These are phyloP conservation scores for Clusia tigrina DNA, from an alignment of 2,888 invertebrate genomes.

Conservation along the genomic window DNA sequence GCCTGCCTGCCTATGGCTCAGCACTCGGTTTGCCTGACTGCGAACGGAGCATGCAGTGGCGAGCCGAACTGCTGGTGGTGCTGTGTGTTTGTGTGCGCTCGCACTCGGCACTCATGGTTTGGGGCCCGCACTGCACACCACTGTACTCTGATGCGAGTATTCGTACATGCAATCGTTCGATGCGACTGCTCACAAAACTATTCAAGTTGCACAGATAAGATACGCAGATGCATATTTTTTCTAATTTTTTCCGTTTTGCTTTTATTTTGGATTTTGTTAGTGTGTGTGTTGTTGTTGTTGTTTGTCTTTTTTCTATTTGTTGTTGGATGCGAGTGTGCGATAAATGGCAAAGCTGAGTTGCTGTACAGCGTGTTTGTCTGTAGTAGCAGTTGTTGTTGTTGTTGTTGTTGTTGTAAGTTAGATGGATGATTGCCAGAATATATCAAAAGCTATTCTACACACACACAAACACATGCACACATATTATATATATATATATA, in stretches of 20 bases:
- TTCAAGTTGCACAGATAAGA: constrained; percentile 41
- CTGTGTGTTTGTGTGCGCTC: too few species aligned
- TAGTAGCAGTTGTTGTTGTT: neutral
- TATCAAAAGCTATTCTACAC: constrained; percentile 12
- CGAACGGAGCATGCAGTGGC: constrained; percentile 7
- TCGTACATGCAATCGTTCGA: constrained; percentile 42
- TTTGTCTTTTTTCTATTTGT: neutral
- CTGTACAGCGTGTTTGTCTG: neutral
- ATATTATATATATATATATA: neutral
- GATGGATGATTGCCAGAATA: constrained; percentile 30
- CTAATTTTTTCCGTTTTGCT: too few species aligned
- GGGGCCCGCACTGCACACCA: constrained; percentile 3
- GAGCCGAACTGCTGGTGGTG: constrained; percentile 1
- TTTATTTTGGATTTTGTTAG: constrained; percentile 37
- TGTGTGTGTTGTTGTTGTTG: neutral
- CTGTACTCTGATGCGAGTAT: too few species aligned
- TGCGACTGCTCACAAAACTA: constrained; percentile 6
- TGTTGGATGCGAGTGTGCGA: constrained; percentile 1
- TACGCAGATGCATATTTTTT: constrained; percentile 41
- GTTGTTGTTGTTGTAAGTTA: constrained; percentile 11
- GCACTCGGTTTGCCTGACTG: neutral
- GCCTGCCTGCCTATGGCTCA: constrained; percentile 37
- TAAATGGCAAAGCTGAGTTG: constrained; percentile 3
- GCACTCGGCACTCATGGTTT: too few species aligned
- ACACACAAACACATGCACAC: constrained; percentile 9